A percentile compares a stretch with the other conserved stretches of the same genome.
These are phyloP conservation scores for Alfaro cultratus DNA, from an alignment of 2,797 vertebrate species.

Conservation along the genomic window DNA sequence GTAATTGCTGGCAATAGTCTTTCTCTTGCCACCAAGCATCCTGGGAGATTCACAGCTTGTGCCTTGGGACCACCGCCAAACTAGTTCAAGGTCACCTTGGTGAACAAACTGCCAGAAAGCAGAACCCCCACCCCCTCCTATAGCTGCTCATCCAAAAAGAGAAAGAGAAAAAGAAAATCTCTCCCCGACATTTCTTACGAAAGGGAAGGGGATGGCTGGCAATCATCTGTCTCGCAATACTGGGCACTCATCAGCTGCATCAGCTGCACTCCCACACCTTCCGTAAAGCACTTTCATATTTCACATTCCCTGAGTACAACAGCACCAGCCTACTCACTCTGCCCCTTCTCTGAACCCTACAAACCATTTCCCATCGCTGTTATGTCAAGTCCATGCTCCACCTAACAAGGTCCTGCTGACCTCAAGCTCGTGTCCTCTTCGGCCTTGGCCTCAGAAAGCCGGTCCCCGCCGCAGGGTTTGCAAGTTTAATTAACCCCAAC, in stretches of 20 bases:
- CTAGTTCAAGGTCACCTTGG: constrained; percentile 82
- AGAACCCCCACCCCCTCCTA: constrained; percentile 51
- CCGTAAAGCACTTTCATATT: constrained; percentile 53
- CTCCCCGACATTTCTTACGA: constrained; percentile 52
- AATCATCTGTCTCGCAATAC: constrained; percentile 53
- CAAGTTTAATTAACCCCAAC: constrained; percentile 83
- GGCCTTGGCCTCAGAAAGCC: constrained; percentile 62
- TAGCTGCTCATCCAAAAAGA: constrained; percentile 67
- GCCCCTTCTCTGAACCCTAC: constrained; percentile 64
- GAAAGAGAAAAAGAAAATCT: constrained; percentile 42
- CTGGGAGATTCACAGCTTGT: constrained; percentile 74
- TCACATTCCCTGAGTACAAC: constrained; percentile 61
- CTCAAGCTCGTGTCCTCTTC: constrained; percentile 69
- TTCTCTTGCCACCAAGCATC: constrained; percentile 73
- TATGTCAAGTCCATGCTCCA: constrained; percentile 67
- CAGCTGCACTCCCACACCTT: constrained; percentile 51
- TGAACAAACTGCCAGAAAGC: constrained; percentile 73
- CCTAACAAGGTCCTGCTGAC: constrained; percentile 78
- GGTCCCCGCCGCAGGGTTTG: constrained; percentile 62
- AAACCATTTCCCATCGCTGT: constrained; percentile 67
- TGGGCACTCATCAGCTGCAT: constrained; percentile 39
- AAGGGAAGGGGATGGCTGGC: constrained; percentile 50
- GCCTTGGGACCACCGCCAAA: constrained; percentile 76
- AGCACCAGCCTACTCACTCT: constrained; percentile 52
- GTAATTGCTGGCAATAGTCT: constrained; percentile 67